Base-by-base conservation (phyloP, 2,888 invertebrate species). In the Rhopalosiphum nymphaeae region DNA sequence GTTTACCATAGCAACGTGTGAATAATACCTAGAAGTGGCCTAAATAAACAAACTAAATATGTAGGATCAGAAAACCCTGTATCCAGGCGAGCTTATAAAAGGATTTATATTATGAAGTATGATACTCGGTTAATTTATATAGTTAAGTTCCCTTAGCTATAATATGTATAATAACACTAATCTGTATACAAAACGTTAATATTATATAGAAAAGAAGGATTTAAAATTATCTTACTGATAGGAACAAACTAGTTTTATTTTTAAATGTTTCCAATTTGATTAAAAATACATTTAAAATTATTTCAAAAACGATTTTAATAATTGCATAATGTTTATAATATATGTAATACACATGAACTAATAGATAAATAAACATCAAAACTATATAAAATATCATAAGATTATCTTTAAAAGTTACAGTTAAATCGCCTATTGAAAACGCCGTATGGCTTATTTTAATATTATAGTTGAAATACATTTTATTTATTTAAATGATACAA, bases 21-120 rank as follows among this genome's bases (percentile, higher is more conserved):
- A 61, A 67, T 90, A 46, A 90, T 44, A 44, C 44, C n/a, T 61
- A 90, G n/a, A n/a, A 46, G 44, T 90, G 44, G n/a, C 89, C 89
- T 89, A 61, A 61, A 90, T 46, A 61, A 90, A 90, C 89, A 90
- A 90, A 90, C 44, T 90, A 25, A 90, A 90, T 46, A 46, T 90
- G 61, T 56, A 46, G 46, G 61, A 44, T 90, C 29, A 44, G 89
- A n/a, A 25, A 46, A 61, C 61, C 13, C 89, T 61, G 29, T 44
- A 44, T n/a, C 29, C 29, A 29, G 46, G n/a, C 3, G 21, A 67
- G n/a, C 89, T 90, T 90, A 90, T 61, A 90, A 90, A 90, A 90
- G 61, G 89, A 90, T 61, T 90, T 89, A 89, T 90, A 57, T 44
- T 21, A 61, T 61, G 36, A 61, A 89, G 44, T 44, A 44, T 61